Base-by-base conservation (phyloP, 1,140 invertebrate genomes). In the Luehdorfia chinensis region DNA sequence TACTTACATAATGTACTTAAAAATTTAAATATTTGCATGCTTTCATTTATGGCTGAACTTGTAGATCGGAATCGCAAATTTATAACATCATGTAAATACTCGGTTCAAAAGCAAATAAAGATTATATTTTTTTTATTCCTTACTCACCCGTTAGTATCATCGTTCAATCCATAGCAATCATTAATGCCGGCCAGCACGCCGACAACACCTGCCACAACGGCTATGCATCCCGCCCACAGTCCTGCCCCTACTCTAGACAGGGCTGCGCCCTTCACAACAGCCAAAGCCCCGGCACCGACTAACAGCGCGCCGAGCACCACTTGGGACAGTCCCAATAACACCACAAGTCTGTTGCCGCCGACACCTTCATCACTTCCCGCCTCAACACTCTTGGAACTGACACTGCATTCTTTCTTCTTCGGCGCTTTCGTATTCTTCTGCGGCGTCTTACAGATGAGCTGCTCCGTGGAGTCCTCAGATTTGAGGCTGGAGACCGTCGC, bases 171-270 rank as follows among this genome's bases (percentile, higher is more conserved):
- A 63, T 90, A 91, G 61, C 89, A 89, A 54, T 88, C 87, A 48
- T 88, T 89, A 28, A 90, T 87, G 16, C 89, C 88, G 25, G 90
- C 88, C 3, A 90, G 59, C 11, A 90, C 75, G 0, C 90, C 90
- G 2, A 89, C 77, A 1, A 89, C 84, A 2, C 90, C 90, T 2
- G 88, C 85, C 4, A 86, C 76, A 14, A 90, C 87, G 7, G 90
- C 88, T 19, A 90, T 69, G 43, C 89, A 87, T 6, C 90, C 90
- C 32, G 89, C 87, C 90, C 90, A 91, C 44, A 91, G 77, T 0
- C 90, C 90, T 0, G 87, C 89, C 1, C 90, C 90, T 25, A 89
- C 89, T 54, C 88, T 60, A n/a, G 88, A 80, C 63, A 91, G 71
- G 25, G 88, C 87, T 2, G 89, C 85, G 11, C 87, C 88, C 67